These are phyloP conservation scores for Xestobium rufovillosum DNA, from an alignment of 2,888 invertebrate genomes.

Conservation along the genomic window DNA sequence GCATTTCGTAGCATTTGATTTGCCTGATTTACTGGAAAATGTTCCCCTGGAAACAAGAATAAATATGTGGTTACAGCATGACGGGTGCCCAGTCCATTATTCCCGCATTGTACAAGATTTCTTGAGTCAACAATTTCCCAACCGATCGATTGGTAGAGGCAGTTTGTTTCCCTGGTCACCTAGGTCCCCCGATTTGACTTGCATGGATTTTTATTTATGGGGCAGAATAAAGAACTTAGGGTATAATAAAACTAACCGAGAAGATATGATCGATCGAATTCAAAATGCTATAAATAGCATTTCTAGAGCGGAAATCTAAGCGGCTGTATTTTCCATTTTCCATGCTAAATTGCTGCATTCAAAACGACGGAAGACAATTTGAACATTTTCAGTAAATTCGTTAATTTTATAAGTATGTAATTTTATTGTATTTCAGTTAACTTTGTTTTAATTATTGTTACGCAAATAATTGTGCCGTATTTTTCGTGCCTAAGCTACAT, in stretches of 20 bases:
- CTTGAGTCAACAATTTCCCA: slow-evolving; percentile 15
- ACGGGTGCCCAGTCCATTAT: slow-evolving; percentile 28
- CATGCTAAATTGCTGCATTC: too few species aligned
- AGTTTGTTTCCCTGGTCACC: slow-evolving; percentile 21
- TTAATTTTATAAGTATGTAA: too few species aligned
- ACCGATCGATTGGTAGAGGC: slow-evolving; percentile 23
- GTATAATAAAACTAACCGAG: slow-evolving; percentile 17
- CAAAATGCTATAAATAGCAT: slow-evolving; percentile 4
- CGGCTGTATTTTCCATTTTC: slow-evolving; percentile 1
- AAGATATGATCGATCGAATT: slow-evolving; percentile 19
- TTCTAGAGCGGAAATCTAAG: not conserved
- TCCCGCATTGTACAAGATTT: slow-evolving; percentile 14
- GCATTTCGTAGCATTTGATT: slow-evolving; percentile 17
- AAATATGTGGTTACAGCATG: slow-evolving; percentile 27
- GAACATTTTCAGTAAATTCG: too few species aligned
- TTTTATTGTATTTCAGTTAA: too few species aligned
- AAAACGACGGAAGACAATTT: too few species aligned
- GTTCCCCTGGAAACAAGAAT: slow-evolving; percentile 19
- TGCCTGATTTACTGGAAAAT: slow-evolving; percentile 19
- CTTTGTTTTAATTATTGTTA: too few species aligned
- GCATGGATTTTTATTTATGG: slow-evolving; percentile 20
- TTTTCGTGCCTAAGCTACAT: too few species aligned
- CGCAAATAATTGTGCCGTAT: too few species aligned
- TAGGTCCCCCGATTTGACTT: slow-evolving; percentile 21
- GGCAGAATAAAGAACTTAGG: slow-evolving; percentile 17